Evolutionary conservation across 1,140 invertebrate species (phyloP), one percentile per base, ranked within the genome.

Genomic region (Melitaea cinxia): DNA sequence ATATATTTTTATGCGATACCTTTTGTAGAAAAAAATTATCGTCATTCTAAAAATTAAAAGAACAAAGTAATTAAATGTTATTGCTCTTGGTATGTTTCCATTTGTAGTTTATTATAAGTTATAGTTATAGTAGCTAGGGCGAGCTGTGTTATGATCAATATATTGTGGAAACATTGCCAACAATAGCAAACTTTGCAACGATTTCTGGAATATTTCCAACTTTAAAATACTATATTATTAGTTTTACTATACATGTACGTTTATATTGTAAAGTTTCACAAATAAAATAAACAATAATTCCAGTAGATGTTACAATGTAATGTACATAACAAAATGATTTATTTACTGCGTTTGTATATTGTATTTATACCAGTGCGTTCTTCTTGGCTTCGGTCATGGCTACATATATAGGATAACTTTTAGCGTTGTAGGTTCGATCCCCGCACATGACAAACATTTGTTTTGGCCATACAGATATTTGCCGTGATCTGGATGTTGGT

Each of bases 51-150:
- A n/a, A 37, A 37, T 14, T 15, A n/a, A 14, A 14, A n/a, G 1
- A 37, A 37, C 35, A 1, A n/a, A 37, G 35, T 14, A 37, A n/a
- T 37, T 37, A 37, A n/a, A 14, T 35, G n/a, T 37, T 37, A 37
- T 37, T 4, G 35, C 35, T 37, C 12, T 37, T 37, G 35, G 35
- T 37, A 37, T n/a, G n/a, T 37, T 37, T 37, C 39, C 39, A 45
- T 45, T 45, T 45, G 6, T 1, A 45, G 15, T 45, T 9, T 45
- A 19, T 17, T 19, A 10, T 21, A 45, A 9, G n/a, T 17, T 45
- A 5, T 19, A 10, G 17, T 19, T 5, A 9, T 17, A 35, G 7
- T 35, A 14, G 12, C 15, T 9, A 45, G 3, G 39, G 6, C 15
- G 19, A 9, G 15, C 39, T 45, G 10, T 2, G 15, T 45, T 5